A percentile compares a stretch with the other conserved stretches of the same genome.
These are phyloP conservation scores for Aricia artaxerxes DNA, from an alignment of 2,888 invertebrate genomes.

Conservation along the genomic window DNA sequence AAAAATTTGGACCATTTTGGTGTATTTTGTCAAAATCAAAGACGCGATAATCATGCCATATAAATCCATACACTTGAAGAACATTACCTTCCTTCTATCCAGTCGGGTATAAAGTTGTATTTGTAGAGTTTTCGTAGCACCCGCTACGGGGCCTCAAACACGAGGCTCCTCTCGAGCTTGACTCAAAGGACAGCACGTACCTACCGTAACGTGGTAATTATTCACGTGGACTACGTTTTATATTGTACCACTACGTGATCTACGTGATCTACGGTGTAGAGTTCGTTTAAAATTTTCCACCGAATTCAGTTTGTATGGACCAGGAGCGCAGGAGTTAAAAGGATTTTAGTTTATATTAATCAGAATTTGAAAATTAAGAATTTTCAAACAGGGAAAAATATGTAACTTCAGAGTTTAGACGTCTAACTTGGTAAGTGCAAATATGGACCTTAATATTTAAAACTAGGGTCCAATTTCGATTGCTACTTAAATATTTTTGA, in stretches of 20 bases:
- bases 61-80: background rate
- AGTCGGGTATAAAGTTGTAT: background rate
- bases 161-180: background rate
- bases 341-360: background rate
- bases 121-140: background rate
- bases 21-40: too few relatives aligned
- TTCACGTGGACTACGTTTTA: slow-evolving; percentile 16
- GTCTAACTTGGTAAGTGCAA: background rate
- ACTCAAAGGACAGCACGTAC: background rate
- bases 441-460: background rate
- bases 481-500: background rate
- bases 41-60: background rate
- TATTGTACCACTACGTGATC: slow-evolving; percentile 11
- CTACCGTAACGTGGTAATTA: slow-evolving; percentile 4
- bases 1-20: background rate
- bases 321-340: background rate
- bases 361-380: background rate
- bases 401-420: background rate
- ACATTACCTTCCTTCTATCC: too few relatives aligned
- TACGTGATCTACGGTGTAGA: background rate
- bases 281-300: background rate
- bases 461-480: background rate
- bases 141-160: background rate
- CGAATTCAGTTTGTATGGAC: background rate
- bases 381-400: background rate